Conservation (phyloP, 1,140 invertebrate species). For the Ooceraea biroi region DNA sequence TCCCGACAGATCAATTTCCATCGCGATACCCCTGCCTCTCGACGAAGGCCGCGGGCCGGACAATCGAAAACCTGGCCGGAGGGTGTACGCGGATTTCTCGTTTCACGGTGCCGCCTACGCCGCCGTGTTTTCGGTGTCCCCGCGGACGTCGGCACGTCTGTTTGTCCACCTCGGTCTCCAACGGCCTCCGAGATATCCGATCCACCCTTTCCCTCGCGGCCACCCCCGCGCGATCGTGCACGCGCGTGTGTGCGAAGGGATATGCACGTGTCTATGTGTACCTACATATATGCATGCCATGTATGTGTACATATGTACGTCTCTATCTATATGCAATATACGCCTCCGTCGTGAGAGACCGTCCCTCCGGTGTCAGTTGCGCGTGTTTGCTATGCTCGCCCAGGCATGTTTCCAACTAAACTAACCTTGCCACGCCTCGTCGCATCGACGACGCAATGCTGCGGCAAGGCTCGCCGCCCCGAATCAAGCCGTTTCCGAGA, state of each 20-base stretch:
- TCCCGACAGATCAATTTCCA: conserved; percentile 74
- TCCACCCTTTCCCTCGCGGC: conserved; percentile 59
- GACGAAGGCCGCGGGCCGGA: conserved; percentile 71
- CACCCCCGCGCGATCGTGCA: not conserved
- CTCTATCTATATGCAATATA: conserved; percentile 71
- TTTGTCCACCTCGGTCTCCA: conserved; percentile 84
- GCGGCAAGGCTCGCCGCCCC: conserved; percentile 75
- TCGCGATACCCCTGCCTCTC: conserved; percentile 64
- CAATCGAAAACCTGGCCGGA: conserved; percentile 74
- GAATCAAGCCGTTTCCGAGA: conserved; percentile 67
- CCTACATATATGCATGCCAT: conserved; percentile 60
- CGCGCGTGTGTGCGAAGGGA: not conserved
- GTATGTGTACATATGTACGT: conserved; percentile 43
- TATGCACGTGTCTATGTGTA: not conserved
- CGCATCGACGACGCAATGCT: conserved; percentile 80
- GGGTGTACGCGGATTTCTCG: conserved; percentile 76
- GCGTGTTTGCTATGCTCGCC: conserved; percentile 84
- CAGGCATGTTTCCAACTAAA: conserved; percentile 85
- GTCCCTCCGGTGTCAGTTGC: conserved; percentile 84
- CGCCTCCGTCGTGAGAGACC: conserved; percentile 75
- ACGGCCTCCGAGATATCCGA: conserved; percentile 78
- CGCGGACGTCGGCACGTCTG: conserved; percentile 81
- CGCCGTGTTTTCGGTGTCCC: conserved; percentile 81
- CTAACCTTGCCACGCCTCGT: conserved; percentile 82
- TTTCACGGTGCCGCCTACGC: conserved; percentile 72